Base-by-base conservation (phyloP, 1,140 invertebrate species). In the Pomacea maculata region DNA sequence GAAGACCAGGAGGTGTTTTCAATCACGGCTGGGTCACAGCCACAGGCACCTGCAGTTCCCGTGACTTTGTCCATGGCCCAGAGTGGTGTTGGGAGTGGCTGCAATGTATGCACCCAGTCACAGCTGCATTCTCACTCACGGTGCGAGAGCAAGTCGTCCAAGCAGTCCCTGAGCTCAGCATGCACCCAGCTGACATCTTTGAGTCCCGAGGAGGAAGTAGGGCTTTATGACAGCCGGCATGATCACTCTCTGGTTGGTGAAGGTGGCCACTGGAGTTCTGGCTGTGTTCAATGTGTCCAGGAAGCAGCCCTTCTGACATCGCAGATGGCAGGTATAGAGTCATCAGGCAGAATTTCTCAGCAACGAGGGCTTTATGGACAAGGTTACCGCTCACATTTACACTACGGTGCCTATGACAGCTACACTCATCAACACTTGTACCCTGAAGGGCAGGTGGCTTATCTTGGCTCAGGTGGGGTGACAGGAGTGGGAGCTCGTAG, bases 1-100 rank as follows among this genome's bases (percentile, higher is more conserved):
- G 88, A 89, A 78, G 88, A 89, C 67, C 77, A 83, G 25, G 88
- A 89, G 81, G 86, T 90, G 70, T 86, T 85, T 82, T 82, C 86
- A 81, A 84, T 90, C 52, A 87, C 84, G 57, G 80, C 52, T 9
- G 79, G 75, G 29, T 74, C 70, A 17, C 78, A 80, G 14, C 72
- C n/a, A 8, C 72, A 67, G 7, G 25, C 55, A 54, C 72, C 55
- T 57, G 34, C 78, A 11, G 52, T 70, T 15, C 15, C 71, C 63
- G 15, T 54, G 19, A n/a, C 78, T 21, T 11, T 19, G 19, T 34
- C 64, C 64, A 78, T 25, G 55, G 52, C 76, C 4, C 76, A 79
- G 61, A 76, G 57, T 21, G 78, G 76, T 55, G 54, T 61, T 17
- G 61, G 34, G 21, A 70, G 17, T 8, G 6, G 45, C 25, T 80